phyloP scores from a whole-genome alignment of 2,888 invertebrate genomes.

The Melanotus villosus region DNA sequence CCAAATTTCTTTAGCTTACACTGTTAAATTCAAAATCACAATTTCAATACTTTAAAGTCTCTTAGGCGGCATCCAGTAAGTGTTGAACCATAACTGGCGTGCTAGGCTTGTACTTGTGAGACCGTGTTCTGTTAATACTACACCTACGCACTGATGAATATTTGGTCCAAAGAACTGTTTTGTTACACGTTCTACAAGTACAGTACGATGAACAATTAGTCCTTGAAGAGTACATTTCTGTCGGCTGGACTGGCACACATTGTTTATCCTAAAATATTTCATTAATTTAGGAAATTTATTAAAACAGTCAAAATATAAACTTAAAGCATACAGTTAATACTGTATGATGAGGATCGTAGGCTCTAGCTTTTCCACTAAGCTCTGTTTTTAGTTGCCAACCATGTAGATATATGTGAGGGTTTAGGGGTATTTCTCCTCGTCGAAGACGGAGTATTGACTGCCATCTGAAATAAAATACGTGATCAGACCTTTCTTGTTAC shows the following conservation, averaged over 20 bases:
- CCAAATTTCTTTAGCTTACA: conserved; percentile 26
- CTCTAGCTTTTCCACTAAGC: conserved; percentile 64
- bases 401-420: conserved; percentile 70
- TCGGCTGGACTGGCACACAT: conserved; percentile 46
- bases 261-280: conserved; percentile 50
- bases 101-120: conserved; percentile 51
- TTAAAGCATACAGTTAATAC: conserved; percentile 29
- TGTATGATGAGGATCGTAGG: conserved; percentile 59
- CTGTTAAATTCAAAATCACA: conserved; percentile 38
- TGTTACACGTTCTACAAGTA: conserved; percentile 42
- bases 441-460: conserved; percentile 69
- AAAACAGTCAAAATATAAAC: conserved; percentile 13
- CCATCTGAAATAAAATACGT: conserved; percentile 66
- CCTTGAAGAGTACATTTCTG: conserved; percentile 13
- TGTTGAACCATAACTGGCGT: conserved; percentile 63
- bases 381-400: conserved; percentile 72
- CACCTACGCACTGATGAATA: conserved; percentile 48
- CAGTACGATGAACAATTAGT: conserved; percentile 33
- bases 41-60: conserved; percentile 36
- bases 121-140: conserved; percentile 55
- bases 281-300: conserved; percentile 5
- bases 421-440: conserved; percentile 66
- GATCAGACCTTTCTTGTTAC: neutral
- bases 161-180: conserved; percentile 49
- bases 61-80: conserved; percentile 60